A percentile compares a stretch with the other conserved stretches of the same genome.
These are phyloP conservation scores for Oophaga sylvatica DNA, from an alignment of 2,797 vertebrate species.

Conservation along the genomic window DNA sequence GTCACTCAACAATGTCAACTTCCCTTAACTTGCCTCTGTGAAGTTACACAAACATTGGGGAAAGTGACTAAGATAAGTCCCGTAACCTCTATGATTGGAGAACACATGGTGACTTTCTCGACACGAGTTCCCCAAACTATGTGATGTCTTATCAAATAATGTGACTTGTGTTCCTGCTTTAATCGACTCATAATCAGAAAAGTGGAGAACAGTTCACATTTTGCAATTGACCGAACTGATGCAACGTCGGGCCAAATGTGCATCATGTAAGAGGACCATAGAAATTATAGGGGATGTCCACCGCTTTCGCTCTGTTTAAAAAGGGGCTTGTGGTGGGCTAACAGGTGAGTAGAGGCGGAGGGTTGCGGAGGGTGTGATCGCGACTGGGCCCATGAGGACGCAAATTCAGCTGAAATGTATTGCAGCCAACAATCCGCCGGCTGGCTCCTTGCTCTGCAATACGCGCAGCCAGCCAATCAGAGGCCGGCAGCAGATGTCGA, in stretches of 20 bases:
- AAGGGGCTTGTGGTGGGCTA: too few species aligned
- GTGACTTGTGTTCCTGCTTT: slow-evolving; percentile 15
- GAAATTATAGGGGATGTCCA: too few species aligned
- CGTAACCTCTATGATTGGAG: background rate
- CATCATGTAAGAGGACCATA: background rate
- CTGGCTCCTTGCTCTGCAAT: too few species aligned
- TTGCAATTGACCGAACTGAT: background rate
- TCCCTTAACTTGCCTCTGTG: slow-evolving; percentile 1
- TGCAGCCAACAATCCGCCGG: too few species aligned
- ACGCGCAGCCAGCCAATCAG: too few species aligned
- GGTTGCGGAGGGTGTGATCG: too few species aligned
- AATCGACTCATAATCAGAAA: background rate
- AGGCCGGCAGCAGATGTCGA: too few species aligned
- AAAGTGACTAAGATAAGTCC: slow-evolving; percentile 31
- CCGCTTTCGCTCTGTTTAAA: too few species aligned
- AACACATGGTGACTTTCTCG: slow-evolving; percentile 29
- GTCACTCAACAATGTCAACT: background rate
- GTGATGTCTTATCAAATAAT: background rate
- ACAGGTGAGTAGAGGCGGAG: too few species aligned
- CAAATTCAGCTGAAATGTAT: too few species aligned
- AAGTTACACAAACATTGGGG: slow-evolving; percentile 22
- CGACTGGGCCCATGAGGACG: too few species aligned
- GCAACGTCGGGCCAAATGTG: background rate
- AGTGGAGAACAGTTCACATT: background rate
- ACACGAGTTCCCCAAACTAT: slow-evolving; percentile 4